Evolutionary conservation across 2,888 invertebrate species (phyloP).

Genomic region (Biston betularia): DNA sequence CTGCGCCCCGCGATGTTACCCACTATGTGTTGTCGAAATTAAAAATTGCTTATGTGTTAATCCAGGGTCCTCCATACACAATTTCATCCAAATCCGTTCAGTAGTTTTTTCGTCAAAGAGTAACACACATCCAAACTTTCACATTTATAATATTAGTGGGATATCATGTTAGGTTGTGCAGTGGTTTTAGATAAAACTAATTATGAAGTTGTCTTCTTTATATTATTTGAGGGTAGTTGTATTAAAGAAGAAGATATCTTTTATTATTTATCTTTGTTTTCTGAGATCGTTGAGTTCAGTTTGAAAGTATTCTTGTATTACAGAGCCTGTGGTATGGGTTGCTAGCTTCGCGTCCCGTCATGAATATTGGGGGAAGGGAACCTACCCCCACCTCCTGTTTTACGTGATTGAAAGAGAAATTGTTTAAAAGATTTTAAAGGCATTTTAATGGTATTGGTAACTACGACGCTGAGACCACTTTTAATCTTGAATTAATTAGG

Average conservation of each 20-base stretch:
- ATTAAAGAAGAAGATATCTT: not conserved
- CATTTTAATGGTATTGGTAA: slow-evolving; percentile 61
- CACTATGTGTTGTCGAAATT: too few relatives aligned
- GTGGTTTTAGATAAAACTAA: not conserved
- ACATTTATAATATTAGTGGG: too few relatives aligned
- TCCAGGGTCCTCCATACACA: too few relatives aligned
- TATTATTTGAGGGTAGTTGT: too few relatives aligned
- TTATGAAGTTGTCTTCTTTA: not conserved
- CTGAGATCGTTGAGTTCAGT: slow-evolving; percentile 19
- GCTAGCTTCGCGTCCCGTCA: slow-evolving; percentile 50
- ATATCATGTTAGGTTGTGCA: too few relatives aligned
- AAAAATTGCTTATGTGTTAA: too few relatives aligned
- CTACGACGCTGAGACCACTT: slow-evolving; percentile 30
- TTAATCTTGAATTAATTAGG: slow-evolving; percentile 30
- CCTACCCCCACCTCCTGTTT: slow-evolving; percentile 63
- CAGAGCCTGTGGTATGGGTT: slow-evolving; percentile 59
- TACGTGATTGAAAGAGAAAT: slow-evolving; percentile 80
- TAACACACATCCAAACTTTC: too few relatives aligned
- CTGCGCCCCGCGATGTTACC: too few relatives aligned
- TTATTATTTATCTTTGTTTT: slow-evolving; percentile 19
- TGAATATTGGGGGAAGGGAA: slow-evolving; percentile 62
- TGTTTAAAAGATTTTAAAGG: slow-evolving; percentile 68
- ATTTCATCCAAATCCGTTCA: too few relatives aligned
- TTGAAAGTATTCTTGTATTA: slow-evolving; percentile 38
- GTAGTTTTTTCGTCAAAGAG: too few relatives aligned